Evolutionary conservation across 2,113 vertebrate genomes (phyloP), one percentile per base, ranked within the genome.

Genomic region (Rhineura floridana): DNA sequence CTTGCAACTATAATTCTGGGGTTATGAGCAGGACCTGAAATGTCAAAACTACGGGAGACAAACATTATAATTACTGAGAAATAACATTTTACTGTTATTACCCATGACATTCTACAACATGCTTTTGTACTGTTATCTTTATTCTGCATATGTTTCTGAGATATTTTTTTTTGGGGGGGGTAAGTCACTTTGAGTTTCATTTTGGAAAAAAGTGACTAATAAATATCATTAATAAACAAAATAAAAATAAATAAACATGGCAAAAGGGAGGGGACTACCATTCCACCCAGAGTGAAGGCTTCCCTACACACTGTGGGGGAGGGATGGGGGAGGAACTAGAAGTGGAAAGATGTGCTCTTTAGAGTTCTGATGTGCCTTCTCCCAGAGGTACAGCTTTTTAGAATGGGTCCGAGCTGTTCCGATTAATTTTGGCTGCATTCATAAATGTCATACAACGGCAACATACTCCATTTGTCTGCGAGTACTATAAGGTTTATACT

Each of bases 1-100:
- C 25, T 50, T 65, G 59, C 79, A 76, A 42, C 62, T 65, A 52
- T 83, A 77, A 77, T 83, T 42, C 48, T 76, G 72, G 59, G 36
- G 36, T 83, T 83, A 25, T 67, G 81, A 88, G 81, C 55, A 67
- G n/a, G 44, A 77, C 46, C 73, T 88, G 80, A 77, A 83, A 55
- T 55, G 44, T 25, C 80, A n/a, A 23, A 67, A 83, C 70, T 77
- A 52, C 65, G n/a, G 28, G 55, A 39, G 13, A 44, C 72, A 83
- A 83, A 42, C 72, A 28, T 50, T 50, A 13, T 19, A 77, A 77
- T 44, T 23, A 50, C 59, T 33, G 46, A 65, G 62, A 21, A 88
- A 83, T 33, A 17, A 52, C n/a, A 69, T 67, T 76, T 77, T 83
- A 21, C 17, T 23, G 69, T n/a, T 80, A 80, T 69, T 52, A 65